Evolutionary conservation across 2,797 vertebrate species (phyloP).

Genomic region (Zenarchopterus dispar): DNA sequence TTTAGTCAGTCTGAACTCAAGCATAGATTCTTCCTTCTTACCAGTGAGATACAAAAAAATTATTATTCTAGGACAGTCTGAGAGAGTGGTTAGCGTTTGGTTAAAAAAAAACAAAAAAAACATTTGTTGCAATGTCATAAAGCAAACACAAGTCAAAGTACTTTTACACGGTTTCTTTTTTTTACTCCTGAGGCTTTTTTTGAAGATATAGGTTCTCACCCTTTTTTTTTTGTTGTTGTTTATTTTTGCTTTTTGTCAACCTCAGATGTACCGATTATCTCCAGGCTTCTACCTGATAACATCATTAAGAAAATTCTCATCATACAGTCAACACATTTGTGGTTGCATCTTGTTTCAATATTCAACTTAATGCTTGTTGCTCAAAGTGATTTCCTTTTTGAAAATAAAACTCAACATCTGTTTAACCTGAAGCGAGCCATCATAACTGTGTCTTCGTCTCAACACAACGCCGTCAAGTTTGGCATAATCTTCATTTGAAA

Average conservation of each 20-base stretch:
- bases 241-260: neutral
- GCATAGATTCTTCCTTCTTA: slow-evolving; percentile 4
- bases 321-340: neutral
- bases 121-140: too few species aligned
- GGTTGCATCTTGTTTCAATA: slow-evolving; percentile 27
- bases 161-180: too few species aligned
- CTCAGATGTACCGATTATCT: slow-evolving; percentile 10
- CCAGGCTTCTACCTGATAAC: neutral
- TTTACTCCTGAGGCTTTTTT: too few species aligned
- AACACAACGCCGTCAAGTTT: neutral
- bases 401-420: slow-evolving; percentile 1
- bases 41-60: slow-evolving; percentile 8
- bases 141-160: too few species aligned
- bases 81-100: too few species aligned
- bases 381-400: slow-evolving; percentile 7
- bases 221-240: too few species aligned
- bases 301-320: neutral
- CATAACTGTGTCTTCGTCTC: neutral
- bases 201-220: too few species aligned
- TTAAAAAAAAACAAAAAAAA: too few species aligned
- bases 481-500: neutral
- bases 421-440: neutral
- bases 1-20: neutral
- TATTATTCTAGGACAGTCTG: neutral
- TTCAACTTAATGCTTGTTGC: slow-evolving; percentile 6